Base-by-base conservation (phyloP, 92 coral and sea anemone genomes). In the Bergia sp. region DNA sequence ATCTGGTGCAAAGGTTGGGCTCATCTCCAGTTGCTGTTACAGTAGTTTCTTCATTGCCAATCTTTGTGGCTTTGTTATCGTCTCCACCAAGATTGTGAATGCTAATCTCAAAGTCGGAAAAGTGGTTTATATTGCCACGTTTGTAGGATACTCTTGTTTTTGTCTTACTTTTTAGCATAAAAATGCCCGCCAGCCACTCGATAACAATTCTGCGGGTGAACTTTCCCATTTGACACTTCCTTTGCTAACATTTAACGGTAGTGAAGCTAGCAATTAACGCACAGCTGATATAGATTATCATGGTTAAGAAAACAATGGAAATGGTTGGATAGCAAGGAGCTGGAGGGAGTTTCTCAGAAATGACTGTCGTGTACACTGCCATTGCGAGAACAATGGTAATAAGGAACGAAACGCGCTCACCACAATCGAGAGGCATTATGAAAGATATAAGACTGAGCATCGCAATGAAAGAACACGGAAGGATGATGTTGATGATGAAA, bases 301-400 rank as follows among this genome's bases (percentile, higher is more conserved):
- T 29, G 7, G 67, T 53, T 3, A 80, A 21, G 39, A 80, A 80
- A 80, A 50, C 21, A 64, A 80, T 80, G 18, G 84, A 80, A 12
- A 80, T 53, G 7, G 45, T 49, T 37, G 84, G 69, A 80, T 80
- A 80, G 11, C 45, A 42, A 9, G 84, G 84, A 29, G 84, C 23
- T n/a, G 66, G 84, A 13, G 84, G 84, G 0, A 80, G 45, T 13
- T 55, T 50, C 16, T 53, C 84, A 55, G 84, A 80, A 37, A 80
- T 50, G 42, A 80, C 53, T 0, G 84, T 80, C 84, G 53, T 80
- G 84, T 80, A 80, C 66, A 80, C 84, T 45, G 82, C 53, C 82
- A 77, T 43, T 13, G 82, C 83, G 4, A 79, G 83, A 57, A 77
- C 61, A 18, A 44, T 44, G 37, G 81, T 77, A 15, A 77, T 77